Conservation (phyloP, 2,113 vertebrate species). For the Rhinoderma darwinii region DNA sequence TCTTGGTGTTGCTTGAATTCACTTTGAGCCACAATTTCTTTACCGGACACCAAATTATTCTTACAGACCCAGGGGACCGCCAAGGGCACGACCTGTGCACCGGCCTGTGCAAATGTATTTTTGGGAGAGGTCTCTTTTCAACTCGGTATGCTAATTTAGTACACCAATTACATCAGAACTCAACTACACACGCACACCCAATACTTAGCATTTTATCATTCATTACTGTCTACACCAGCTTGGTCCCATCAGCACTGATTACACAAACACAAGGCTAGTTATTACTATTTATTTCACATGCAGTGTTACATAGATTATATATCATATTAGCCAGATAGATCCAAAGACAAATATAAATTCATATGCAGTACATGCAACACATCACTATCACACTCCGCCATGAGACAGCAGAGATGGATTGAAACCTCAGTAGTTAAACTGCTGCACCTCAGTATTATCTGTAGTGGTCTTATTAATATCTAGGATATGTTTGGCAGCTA, state of each 20-base stretch:
- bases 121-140: too few species aligned
- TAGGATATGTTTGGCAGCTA: neutral
- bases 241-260: neutral
- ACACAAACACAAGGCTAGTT: conserved; percentile 34
- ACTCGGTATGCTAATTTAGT: too few species aligned
- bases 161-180: neutral
- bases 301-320: conserved; percentile 30
- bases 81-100: too few species aligned
- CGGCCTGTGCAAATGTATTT: too few species aligned
- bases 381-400: conserved; percentile 20
- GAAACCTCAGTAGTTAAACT: neutral
- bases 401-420: conserved; percentile 17
- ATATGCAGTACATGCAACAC: neutral
- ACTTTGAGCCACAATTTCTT: too few species aligned
- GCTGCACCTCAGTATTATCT: neutral
- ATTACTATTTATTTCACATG: conserved; percentile 43
- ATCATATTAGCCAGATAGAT: conserved; percentile 28
- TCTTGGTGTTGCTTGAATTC: too few species aligned
- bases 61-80: too few species aligned
- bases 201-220: neutral
- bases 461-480: neutral
- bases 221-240: neutral
- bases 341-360: neutral
- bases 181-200: neutral
- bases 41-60: too few species aligned